Percentiles rank a stretch among this genome's conserved stretches.
Evolutionary conservation across 2,797 vertebrate species (phyloP).

Genomic region (Alca torda): DNA sequence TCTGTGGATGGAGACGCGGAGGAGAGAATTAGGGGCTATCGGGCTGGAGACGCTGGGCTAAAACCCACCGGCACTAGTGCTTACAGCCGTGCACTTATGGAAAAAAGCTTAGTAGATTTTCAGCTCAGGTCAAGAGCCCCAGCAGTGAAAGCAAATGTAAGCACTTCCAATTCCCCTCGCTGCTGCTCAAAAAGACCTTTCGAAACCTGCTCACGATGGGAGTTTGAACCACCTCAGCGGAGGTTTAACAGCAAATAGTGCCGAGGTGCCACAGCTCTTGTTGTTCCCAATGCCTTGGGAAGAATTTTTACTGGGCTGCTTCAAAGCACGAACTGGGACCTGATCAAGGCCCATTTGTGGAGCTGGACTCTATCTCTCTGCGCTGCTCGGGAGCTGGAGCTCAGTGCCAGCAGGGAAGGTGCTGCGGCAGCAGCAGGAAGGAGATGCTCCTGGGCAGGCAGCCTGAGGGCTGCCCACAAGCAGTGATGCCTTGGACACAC

Average conservation of each 20-base stretch:
- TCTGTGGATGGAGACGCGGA: conserved; percentile 78
- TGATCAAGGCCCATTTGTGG: fast-evolving
- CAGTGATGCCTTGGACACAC: background rate
- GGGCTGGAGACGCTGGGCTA: background rate
- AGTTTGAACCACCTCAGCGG: background rate
- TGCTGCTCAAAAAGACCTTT: background rate
- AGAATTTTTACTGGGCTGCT: background rate
- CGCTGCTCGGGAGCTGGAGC: background rate
- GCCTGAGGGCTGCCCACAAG: background rate
- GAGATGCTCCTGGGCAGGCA: background rate
- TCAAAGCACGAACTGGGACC: background rate
- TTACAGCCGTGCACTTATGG: background rate
- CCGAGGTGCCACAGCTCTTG: background rate
- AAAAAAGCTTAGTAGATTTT: conserved; percentile 13
- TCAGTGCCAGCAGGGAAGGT: background rate
- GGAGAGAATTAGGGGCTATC: background rate
- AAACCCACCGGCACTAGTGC: background rate
- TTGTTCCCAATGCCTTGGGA: background rate
- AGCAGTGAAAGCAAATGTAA: conserved; percentile 1
- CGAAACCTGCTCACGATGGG: background rate
- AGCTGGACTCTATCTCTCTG: background rate
- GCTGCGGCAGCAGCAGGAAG: fast-evolving
- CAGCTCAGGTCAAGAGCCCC: conserved; percentile 7
- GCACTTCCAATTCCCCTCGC: background rate
- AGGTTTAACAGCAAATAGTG: background rate